Percentiles rank a stretch among this genome's conserved stretches.
These are phyloP conservation scores for Etheostoma nigrum DNA, from an alignment of 2,797 vertebrate species.

Conservation along the genomic window DNA sequence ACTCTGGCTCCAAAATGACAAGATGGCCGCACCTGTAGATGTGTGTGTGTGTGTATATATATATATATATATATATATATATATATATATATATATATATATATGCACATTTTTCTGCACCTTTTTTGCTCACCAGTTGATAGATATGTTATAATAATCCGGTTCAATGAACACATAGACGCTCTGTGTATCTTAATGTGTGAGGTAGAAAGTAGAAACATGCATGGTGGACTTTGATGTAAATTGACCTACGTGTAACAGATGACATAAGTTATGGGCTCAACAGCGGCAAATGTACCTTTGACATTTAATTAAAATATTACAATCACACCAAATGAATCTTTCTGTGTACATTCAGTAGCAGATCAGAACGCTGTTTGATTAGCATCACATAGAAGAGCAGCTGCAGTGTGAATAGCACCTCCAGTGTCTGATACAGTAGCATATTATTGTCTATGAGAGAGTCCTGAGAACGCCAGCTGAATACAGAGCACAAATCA, in stretches of 20 bases:
- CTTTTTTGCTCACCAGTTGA: background rate
- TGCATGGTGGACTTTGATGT: background rate
- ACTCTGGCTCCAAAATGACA: no score
- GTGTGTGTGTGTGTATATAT: no score
- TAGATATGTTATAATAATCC: background rate
- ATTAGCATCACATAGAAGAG: constrained; percentile 51
- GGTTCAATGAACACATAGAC: background rate
- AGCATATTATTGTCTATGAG: constrained; percentile 53
- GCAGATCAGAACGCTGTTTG: constrained; percentile 34
- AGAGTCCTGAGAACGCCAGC: constrained; percentile 45
- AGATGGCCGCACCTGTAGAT: no score
- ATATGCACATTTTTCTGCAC: background rate
- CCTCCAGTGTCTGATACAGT: constrained; percentile 51
- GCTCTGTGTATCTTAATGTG: background rate
- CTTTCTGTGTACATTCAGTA: background rate
- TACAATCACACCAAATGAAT: constrained; percentile 6
- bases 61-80: no score
- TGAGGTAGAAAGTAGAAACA: background rate
- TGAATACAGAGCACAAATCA: constrained; percentile 64
- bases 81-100: no score
- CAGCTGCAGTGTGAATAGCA: constrained; percentile 41
- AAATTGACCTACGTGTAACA: constrained; percentile 14
- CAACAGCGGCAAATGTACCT: constrained; percentile 5
- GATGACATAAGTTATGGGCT: constrained; percentile 1
- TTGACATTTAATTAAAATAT: constrained; percentile 31